Evolutionary conservation across 2,888 invertebrate genomes (phyloP).

Genomic region (Nesidiocoris tenuis): DNA sequence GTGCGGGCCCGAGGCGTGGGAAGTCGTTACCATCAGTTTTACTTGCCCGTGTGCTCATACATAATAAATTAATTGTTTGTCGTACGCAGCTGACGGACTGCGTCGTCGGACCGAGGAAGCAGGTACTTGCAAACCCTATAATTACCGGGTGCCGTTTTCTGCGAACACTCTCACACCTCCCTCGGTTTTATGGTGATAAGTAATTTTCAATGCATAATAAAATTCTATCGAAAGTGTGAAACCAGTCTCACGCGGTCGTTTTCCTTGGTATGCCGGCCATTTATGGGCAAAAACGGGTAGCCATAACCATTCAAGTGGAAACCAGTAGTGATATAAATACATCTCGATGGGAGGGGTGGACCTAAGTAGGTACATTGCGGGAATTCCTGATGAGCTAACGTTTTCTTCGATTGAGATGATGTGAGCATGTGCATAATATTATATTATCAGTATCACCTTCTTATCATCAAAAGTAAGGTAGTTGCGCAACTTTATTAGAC

Average conservation of each 20-base stretch:
- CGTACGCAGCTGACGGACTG: background rate
- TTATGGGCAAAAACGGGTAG: background rate
- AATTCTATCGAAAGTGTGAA: background rate
- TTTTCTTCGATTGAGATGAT: too few species aligned
- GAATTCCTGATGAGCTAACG: too few species aligned
- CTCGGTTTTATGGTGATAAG: background rate
- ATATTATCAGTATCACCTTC: too few species aligned
- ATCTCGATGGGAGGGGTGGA: too few species aligned
- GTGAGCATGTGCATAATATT: too few species aligned
- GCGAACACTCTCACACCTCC: slow-evolving; percentile 7
- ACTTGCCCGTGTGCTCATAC: background rate
- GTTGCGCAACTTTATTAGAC: too few species aligned
- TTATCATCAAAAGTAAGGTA: too few species aligned
- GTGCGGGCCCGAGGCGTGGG: background rate
- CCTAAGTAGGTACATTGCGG: too few species aligned
- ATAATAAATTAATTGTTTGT: background rate
- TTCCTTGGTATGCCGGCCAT: background rate
- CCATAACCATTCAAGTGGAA: background rate
- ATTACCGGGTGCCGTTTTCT: slow-evolving; percentile 14
- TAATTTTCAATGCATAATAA: slow-evolving; percentile 12
- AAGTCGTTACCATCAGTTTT: background rate
- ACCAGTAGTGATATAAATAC: too few species aligned
- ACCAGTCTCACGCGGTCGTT: background rate
- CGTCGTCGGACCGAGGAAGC: background rate
- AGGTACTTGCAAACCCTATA: slow-evolving; percentile 3